These are phyloP conservation scores for Periphyllus acericola DNA, from an alignment of 2,888 invertebrate genomes.

Conservation along the genomic window DNA sequence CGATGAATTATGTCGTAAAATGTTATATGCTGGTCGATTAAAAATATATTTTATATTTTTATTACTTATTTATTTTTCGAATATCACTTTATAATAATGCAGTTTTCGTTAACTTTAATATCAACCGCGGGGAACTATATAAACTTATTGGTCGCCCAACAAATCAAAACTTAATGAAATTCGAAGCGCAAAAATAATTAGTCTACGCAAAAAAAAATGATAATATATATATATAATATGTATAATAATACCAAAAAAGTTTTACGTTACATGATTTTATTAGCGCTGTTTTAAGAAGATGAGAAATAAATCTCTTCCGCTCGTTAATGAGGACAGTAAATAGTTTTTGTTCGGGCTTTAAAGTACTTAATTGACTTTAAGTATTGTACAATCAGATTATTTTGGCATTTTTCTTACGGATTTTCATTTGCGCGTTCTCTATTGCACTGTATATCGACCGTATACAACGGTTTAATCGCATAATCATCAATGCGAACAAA, in stretches of 20 bases:
- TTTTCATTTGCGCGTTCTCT: neutral
- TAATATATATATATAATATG: no score
- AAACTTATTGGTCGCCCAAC: neutral
- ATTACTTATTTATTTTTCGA: neutral
- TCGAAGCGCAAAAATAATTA: neutral
- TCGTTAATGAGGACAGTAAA: neutral
- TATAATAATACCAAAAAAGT: slow-evolving; percentile 28
- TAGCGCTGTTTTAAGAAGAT: neutral
- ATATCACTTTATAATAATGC: neutral
- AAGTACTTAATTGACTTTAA: slow-evolving; percentile 17
- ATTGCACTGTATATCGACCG: neutral
- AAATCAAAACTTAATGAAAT: slow-evolving; percentile 10
- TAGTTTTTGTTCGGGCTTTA: neutral
- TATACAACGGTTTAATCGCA: neutral
- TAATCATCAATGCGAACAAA: neutral
- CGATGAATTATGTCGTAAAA: neutral
- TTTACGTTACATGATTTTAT: slow-evolving; percentile 24
- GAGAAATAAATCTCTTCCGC: slow-evolving; percentile 5
- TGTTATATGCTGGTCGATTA: neutral
- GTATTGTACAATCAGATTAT: neutral
- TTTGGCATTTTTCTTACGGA: neutral
- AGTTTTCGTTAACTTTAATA: no score
- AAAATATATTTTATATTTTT: neutral
- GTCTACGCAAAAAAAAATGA: neutral
- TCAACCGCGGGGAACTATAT: neutral